These are phyloP conservation scores for Tetrax tetrax DNA, from an alignment of 2,113 vertebrate species.

Conservation along the genomic window DNA sequence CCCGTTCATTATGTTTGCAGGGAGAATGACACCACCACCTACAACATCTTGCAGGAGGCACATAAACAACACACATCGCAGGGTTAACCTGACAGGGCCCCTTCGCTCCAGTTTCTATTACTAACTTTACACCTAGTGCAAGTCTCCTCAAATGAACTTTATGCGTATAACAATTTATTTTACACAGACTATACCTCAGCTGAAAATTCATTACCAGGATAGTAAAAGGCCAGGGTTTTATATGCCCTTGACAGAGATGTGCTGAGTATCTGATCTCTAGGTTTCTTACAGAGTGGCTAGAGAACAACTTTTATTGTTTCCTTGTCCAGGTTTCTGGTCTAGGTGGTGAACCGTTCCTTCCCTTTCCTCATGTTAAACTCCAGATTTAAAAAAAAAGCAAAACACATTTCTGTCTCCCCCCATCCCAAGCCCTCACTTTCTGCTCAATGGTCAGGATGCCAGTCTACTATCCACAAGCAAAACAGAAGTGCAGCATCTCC, in stretches of 20 bases:
- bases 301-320: not conserved
- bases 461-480: not conserved
- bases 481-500: not conserved
- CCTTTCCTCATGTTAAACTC: not conserved
- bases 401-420: not conserved
- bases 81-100: constrained; percentile 53
- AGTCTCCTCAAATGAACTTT: constrained; percentile 52
- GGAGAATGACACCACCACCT: constrained; percentile 12
- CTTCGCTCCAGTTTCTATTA: constrained; percentile 53
- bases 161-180: not conserved
- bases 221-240: not conserved
- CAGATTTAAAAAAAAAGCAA: not conserved
- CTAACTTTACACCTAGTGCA: constrained; percentile 54
- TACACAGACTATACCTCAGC: not conserved
- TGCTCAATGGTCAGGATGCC: not conserved
- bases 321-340: not conserved
- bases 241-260: not conserved
- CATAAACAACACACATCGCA: not conserved
- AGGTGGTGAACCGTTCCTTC: not conserved
- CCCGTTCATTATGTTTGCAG: not conserved
- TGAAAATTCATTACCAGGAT: not conserved
- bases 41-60: not conserved
- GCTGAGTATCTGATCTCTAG: not conserved
- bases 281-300: not conserved
- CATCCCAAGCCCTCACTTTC: not conserved